Conservation (phyloP, 2,797 vertebrate species). For the Furcifer pardalis region DNA sequence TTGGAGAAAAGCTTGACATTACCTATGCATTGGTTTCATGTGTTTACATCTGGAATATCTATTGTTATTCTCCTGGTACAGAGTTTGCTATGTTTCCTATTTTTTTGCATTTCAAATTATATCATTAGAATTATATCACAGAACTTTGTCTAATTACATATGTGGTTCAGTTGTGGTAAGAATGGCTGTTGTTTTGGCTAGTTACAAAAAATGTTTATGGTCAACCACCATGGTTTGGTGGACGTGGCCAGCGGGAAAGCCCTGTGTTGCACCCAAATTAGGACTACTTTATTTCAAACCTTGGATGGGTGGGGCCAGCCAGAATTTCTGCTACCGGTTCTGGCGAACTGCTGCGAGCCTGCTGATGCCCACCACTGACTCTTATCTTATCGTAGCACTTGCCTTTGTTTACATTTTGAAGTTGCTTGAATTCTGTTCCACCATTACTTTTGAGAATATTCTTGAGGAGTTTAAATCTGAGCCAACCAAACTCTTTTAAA, state of each 20-base stretch:
- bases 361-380: too few relatives aligned
- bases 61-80: not conserved
- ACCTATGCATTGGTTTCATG: not conserved
- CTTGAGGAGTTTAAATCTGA: not conserved
- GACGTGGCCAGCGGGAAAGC: too few relatives aligned
- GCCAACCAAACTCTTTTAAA: not conserved
- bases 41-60: not conserved
- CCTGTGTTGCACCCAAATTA: too few relatives aligned
- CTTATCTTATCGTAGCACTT: not conserved
- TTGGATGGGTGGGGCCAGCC: too few relatives aligned
- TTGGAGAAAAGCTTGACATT: not conserved
- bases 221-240: too few relatives aligned
- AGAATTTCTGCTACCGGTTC: too few relatives aligned
- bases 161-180: not conserved
- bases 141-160: not conserved
- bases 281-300: too few relatives aligned
- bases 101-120: not conserved
- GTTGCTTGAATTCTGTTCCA: not conserved
- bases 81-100: not conserved
- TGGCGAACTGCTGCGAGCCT: too few relatives aligned
- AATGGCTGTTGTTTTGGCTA: not conserved
- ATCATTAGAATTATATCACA: not conserved
- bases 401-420: not conserved
- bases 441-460: not conserved
- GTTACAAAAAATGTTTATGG: not conserved